Evolutionary conservation across 2,888 invertebrate genomes (phyloP).

Genomic region (Abrostola tripartita): DNA sequence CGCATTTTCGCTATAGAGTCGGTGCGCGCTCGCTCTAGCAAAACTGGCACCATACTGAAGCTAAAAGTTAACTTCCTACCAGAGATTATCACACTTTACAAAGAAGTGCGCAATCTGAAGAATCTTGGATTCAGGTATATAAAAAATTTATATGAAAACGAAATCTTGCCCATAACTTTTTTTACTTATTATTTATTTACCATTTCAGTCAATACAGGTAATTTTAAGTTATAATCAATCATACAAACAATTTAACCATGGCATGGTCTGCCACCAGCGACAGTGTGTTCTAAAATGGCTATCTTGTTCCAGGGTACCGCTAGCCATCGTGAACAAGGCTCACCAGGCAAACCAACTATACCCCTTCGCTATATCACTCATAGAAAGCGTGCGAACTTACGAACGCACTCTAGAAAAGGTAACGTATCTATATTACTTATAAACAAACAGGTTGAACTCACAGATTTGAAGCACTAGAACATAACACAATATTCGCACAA

Average conservation of each 20-base stretch:
- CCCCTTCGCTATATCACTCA: slow-evolving; percentile 99
- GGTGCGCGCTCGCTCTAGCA: slow-evolving; percentile 92
- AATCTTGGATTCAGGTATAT: slow-evolving; percentile 94
- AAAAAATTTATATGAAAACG: neutral
- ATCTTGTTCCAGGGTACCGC: slow-evolving; percentile 91
- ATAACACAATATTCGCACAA: slow-evolving; percentile 54
- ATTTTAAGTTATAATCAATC: neutral
- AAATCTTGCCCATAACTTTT: neutral
- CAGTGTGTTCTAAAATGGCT: neutral
- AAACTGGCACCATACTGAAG: slow-evolving; percentile 94
- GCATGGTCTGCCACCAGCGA: neutral
- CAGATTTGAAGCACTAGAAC: slow-evolving; percentile 68
- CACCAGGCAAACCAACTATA: slow-evolving; percentile 99
- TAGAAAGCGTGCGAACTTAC: slow-evolving; percentile 98
- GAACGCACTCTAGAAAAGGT: slow-evolving; percentile 99
- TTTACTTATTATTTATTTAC: neutral
- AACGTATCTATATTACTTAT: slow-evolving; percentile 61
- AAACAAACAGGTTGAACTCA: slow-evolving; percentile 51
- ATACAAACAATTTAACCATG: neutral
- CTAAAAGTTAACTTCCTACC: slow-evolving; percentile 98
- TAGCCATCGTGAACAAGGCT: slow-evolving; percentile 99
- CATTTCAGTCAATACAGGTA: slow-evolving; percentile 27
- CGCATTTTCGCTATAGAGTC: slow-evolving; percentile 98
- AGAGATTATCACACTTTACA: slow-evolving; percentile 99
- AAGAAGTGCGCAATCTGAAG: slow-evolving; percentile 99